Conservation (phyloP, 2,113 vertebrate species). For the Platichthys stellatus region DNA sequence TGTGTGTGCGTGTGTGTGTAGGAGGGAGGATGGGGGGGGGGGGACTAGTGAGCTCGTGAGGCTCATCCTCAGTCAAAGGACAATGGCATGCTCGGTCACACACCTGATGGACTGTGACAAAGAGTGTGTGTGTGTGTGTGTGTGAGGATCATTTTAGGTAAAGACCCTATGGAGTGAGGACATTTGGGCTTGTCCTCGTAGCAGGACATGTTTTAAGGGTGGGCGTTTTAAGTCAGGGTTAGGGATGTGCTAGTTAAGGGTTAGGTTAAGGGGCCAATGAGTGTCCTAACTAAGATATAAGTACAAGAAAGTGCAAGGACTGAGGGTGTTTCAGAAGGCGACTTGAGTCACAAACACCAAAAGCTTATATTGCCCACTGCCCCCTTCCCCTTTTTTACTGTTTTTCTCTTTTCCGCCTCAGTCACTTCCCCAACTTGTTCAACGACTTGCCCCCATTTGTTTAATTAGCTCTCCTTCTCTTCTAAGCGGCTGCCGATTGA, state of each 20-base stretch:
- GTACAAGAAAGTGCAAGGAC: not conserved
- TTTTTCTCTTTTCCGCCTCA: conserved; percentile 3
- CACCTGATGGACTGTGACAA: conserved; percentile 72
- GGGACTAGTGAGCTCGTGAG: conserved; percentile 43
- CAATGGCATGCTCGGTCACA: conserved; percentile 73
- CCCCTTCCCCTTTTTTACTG: not conserved
- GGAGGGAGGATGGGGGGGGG: conserved; percentile 27
- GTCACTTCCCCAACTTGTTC: not conserved
- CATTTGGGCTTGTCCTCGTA: not conserved
- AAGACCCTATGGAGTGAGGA: not conserved
- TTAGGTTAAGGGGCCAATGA: not conserved
- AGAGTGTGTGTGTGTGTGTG: conserved; percentile 4
- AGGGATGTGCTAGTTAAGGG: too few species aligned
- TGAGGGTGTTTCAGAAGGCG: conserved; percentile 37
- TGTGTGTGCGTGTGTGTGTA: conserved; percentile 25
- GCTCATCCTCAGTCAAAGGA: conserved; percentile 62
- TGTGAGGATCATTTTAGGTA: not conserved
- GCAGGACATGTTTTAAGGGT: too few species aligned
- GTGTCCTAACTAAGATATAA: too few species aligned
- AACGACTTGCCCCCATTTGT: conserved; percentile 56
- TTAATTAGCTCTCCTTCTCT: conserved; percentile 68
- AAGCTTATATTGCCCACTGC: conserved; percentile 17
- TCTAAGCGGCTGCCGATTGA: conserved; percentile 60
- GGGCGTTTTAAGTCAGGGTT: not conserved
- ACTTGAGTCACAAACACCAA: conserved; percentile 61